Evolutionary conservation across 2,113 vertebrate genomes (phyloP).

Genomic region (Potamarius usumacintae): DNA sequence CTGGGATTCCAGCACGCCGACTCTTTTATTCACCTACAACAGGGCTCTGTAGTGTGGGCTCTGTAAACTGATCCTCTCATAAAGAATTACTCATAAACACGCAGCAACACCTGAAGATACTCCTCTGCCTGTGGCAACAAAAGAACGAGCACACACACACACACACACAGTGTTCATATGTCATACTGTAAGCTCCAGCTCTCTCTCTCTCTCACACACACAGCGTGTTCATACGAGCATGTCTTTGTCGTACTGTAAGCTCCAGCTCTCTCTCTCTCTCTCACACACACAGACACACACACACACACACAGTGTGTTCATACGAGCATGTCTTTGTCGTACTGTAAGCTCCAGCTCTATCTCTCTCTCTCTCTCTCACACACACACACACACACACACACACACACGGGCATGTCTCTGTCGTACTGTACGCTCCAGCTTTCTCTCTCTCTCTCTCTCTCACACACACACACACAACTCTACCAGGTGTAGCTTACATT

Average conservation of each 20-base stretch:
- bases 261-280: neutral
- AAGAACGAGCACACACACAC: neutral
- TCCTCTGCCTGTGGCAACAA: slow-evolving; percentile 42
- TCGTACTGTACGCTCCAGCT: neutral
- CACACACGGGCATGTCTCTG: neutral
- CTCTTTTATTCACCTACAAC: slow-evolving; percentile 43
- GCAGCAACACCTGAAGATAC: slow-evolving; percentile 46
- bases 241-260: slow-evolving; percentile 1
- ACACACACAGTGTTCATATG: neutral
- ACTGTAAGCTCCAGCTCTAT: neutral
- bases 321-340: neutral
- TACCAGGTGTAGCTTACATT: slow-evolving; percentile 5
- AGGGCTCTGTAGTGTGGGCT: slow-evolving; percentile 44
- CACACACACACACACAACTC: slow-evolving; percentile 14
- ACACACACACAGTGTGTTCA: neutral
- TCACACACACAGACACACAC: neutral
- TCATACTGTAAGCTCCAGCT: too few species aligned
- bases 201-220: too few species aligned
- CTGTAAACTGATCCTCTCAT: slow-evolving; percentile 51
- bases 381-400: neutral
- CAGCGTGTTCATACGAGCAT: neutral
- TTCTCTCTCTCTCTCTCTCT: neutral
- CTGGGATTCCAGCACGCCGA: slow-evolving; percentile 44
- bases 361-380: too few species aligned
- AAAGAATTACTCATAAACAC: slow-evolving; percentile 53